Evolutionary conservation across 2,888 invertebrate species (phyloP).

Genomic region (Eristalis intricaria): DNA sequence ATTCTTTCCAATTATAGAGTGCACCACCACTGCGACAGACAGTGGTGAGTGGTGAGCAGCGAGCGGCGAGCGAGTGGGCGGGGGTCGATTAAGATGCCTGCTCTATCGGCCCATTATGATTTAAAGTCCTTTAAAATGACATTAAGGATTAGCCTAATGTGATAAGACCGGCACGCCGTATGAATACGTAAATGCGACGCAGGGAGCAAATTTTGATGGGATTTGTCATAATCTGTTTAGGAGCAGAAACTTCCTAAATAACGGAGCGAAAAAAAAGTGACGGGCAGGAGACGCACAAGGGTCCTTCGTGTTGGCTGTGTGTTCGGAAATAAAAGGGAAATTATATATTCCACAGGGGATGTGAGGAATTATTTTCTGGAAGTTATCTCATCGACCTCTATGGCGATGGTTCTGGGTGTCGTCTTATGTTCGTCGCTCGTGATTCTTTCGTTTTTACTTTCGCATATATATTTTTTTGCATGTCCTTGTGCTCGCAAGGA

Average conservation of each 20-base stretch:
- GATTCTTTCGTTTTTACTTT: constrained; percentile 46
- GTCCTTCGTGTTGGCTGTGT: constrained; percentile 57
- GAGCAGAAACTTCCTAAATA: constrained; percentile 60
- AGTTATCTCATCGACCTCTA: constrained; percentile 69
- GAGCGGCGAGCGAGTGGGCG: neutral
- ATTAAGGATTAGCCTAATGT: constrained; percentile 72
- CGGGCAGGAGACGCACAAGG: constrained; percentile 26
- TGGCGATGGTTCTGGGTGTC: constrained; percentile 47
- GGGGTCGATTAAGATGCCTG: constrained; percentile 57
- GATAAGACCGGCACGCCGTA: constrained; percentile 69
- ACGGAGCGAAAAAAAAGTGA: neutral
- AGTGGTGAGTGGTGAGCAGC: neutral
- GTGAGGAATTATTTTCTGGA: constrained; percentile 69
- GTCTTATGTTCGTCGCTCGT: constrained; percentile 8
- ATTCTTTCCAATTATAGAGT: neutral
- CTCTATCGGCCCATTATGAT: constrained; percentile 66
- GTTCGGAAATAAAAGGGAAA: constrained; percentile 49
- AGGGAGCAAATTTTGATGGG: constrained; percentile 67
- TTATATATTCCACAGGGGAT: constrained; percentile 70
- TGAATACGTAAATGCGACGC: constrained; percentile 62
- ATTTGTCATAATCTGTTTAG: constrained; percentile 72
- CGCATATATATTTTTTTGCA: constrained; percentile 61
- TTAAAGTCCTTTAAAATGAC: constrained; percentile 72
- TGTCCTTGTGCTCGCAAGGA: constrained; percentile 62
- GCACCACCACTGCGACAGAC: neutral